phyloP scores from a whole-genome alignment of 2,113 vertebrate species.

The Nothobranchius kuhntae region DNA sequence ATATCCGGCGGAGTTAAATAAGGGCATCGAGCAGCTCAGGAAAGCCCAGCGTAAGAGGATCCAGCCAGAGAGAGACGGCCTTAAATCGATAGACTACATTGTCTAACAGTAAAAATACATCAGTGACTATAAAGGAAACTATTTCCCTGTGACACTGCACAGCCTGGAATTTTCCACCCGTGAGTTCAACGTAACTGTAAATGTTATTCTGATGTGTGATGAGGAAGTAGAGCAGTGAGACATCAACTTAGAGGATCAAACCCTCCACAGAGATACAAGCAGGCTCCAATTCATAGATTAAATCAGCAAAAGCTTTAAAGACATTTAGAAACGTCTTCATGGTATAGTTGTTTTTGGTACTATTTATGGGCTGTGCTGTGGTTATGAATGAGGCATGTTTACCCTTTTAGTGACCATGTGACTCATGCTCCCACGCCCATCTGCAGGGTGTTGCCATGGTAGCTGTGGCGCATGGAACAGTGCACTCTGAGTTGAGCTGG shows the following conservation, averaged over 20 bases:
- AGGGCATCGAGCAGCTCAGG: slow-evolving; percentile 78
- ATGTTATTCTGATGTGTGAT: slow-evolving; percentile 40
- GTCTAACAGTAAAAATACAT: slow-evolving; percentile 79
- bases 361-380: slow-evolving; percentile 55
- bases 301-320: no score
- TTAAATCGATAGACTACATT: slow-evolving; percentile 76
- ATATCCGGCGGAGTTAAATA: slow-evolving; percentile 80
- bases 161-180: slow-evolving; percentile 78
- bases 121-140: slow-evolving; percentile 80
- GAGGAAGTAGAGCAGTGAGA: slow-evolving; percentile 15
- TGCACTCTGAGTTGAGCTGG: slow-evolving; percentile 56
- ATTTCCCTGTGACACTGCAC: slow-evolving; percentile 75
- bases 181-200: slow-evolving; percentile 64
- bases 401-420: slow-evolving; percentile 77
- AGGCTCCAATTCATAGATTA: no score
- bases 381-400: slow-evolving; percentile 84
- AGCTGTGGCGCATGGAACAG: slow-evolving; percentile 65
- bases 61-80: slow-evolving; percentile 53
- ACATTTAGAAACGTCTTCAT: no score
- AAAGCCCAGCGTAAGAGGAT: slow-evolving; percentile 79
- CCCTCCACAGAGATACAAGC: no score
- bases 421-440: slow-evolving; percentile 75
- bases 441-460: slow-evolving; percentile 76
- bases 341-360: slow-evolving; percentile 21
- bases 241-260: slow-evolving; percentile 9